Conservation (phyloP, 2,113 vertebrate genomes). For the Alligator sinensis region DNA sequence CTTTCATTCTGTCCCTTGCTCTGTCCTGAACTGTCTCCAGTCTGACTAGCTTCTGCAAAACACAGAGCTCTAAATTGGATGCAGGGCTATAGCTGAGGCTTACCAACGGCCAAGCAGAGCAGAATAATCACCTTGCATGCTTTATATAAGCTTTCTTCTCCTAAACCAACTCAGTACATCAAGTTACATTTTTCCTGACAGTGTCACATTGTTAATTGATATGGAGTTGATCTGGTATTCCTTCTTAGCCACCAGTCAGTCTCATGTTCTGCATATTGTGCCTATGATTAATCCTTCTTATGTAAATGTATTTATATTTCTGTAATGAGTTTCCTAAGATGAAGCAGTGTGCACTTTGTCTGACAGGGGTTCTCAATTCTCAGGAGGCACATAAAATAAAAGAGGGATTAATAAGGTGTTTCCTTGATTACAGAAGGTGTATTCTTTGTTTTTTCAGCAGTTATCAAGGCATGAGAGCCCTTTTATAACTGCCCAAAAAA, state of each 20-base stretch:
- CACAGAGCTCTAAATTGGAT: background rate
- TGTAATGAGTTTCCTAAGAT: background rate
- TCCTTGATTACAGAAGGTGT: background rate
- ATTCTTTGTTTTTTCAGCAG: too few species aligned
- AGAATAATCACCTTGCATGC: slow-evolving; percentile 63
- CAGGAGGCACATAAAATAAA: background rate
- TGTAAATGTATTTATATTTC: background rate
- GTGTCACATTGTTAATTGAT: slow-evolving; percentile 25
- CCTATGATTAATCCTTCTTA: background rate
- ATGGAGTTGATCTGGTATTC: background rate
- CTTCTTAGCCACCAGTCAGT: background rate
- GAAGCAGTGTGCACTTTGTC: background rate
- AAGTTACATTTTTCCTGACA: background rate
- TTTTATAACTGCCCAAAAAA: background rate
- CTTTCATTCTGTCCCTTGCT: background rate
- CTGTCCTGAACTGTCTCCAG: background rate
- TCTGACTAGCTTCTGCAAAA: background rate
- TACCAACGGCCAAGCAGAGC: slow-evolving; percentile 53
- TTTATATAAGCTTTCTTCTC: background rate
- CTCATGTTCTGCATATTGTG: background rate
- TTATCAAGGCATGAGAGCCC: too few species aligned
- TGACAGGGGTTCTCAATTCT: background rate
- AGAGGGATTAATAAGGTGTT: background rate
- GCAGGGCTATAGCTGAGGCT: slow-evolving; percentile 35
- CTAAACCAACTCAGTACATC: background rate